Evolutionary conservation across 2,113 vertebrate genomes (phyloP).

Genomic region (Phalacrocorax aristotelis): DNA sequence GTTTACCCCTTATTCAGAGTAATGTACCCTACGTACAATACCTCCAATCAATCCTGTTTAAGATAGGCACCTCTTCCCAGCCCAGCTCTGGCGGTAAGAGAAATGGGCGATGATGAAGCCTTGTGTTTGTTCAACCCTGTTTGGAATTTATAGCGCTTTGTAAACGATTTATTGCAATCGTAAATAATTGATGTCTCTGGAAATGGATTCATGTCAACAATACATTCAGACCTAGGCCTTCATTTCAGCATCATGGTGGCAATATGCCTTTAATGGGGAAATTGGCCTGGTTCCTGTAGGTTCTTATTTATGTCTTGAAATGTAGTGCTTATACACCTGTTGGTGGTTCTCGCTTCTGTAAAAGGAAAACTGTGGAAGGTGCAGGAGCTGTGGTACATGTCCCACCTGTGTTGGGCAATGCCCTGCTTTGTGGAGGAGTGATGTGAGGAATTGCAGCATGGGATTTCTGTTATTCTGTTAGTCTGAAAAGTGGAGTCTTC

Average conservation of each 20-base stretch:
- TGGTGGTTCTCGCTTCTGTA: not conserved
- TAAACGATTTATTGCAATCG: conserved; percentile 7
- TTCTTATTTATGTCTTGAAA: conserved; percentile 15
- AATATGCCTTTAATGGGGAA: conserved; percentile 37
- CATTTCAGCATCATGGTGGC: conserved; percentile 17
- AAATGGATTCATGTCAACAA: conserved; percentile 56
- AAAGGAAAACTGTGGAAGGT: not conserved
- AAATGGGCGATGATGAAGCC: conserved; percentile 23
- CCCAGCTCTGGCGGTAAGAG: not conserved
- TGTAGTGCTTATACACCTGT: not conserved
- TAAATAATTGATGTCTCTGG: conserved; percentile 49
- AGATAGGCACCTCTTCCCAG: not conserved
- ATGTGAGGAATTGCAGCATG: not conserved
- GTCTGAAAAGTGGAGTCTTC: not conserved
- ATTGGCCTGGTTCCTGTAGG: not conserved
- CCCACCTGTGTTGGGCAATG: not conserved
- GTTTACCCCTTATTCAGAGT: not conserved
- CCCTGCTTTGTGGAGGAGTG: not conserved
- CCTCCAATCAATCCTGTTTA: not conserved
- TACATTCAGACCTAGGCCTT: conserved; percentile 16
- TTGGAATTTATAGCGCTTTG: conserved; percentile 21
- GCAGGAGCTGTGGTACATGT: not conserved
- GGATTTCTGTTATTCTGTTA: not conserved
- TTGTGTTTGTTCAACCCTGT: conserved; percentile 16
- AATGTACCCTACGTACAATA: not conserved